These are phyloP conservation scores for Siniperca chuatsi DNA, from an alignment of 2,113 vertebrate genomes.

Conservation along the genomic window DNA sequence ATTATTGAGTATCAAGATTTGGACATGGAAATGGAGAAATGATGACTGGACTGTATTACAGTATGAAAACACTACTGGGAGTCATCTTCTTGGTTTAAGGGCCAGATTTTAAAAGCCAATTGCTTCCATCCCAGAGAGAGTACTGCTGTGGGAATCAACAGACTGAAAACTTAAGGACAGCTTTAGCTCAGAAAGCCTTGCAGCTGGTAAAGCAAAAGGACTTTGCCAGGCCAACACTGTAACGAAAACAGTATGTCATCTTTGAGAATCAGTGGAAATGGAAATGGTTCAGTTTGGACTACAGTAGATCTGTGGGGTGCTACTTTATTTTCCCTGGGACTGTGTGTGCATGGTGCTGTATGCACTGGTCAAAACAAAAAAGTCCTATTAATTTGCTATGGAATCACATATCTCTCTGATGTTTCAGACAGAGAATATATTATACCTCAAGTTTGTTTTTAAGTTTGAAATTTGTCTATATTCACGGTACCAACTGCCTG, in stretches of 20 bases:
- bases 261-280: conserved; percentile 23
- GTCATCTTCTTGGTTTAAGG: conserved; percentile 6
- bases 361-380: neutral
- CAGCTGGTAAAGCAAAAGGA: conserved; percentile 38
- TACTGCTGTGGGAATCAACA: conserved; percentile 43
- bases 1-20: neutral
- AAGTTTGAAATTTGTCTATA: neutral
- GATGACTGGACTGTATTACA: neutral
- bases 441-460: neutral
- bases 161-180: conserved; percentile 48
- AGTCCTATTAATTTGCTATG: neutral
- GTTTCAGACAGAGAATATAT: neutral
- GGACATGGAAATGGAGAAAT: neutral
- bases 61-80: conserved; percentile 1
- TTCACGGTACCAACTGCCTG: neutral
- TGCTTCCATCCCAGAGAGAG: conserved; percentile 41
- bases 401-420: neutral
- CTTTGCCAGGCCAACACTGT: neutral
- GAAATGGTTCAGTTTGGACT: conserved; percentile 14
- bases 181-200: conserved; percentile 26
- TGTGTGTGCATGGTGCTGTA: neutral
- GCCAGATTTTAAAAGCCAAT: conserved; percentile 45
- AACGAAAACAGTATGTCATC: conserved; percentile 46
- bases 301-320: conserved; percentile 1
- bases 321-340: neutral